Conservation (phyloP, 1,140 invertebrate genomes). For the Musca vetustissima region DNA sequence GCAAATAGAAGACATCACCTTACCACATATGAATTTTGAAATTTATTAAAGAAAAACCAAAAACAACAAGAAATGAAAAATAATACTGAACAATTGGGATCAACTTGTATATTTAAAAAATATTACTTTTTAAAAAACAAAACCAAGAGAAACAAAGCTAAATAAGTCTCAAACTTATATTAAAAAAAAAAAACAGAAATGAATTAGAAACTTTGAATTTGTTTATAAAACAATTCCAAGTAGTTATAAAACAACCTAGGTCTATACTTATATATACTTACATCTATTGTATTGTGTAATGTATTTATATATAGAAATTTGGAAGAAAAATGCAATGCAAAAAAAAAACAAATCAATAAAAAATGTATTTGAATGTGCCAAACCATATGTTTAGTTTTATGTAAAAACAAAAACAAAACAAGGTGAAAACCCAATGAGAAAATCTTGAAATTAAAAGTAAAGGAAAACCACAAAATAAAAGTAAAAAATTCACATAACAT, state of each 20-base stretch:
- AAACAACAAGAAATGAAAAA: slow-evolving; percentile 38
- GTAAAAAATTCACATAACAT: not conserved
- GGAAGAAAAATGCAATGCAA: not conserved
- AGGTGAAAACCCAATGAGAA: no score
- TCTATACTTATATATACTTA: no score
- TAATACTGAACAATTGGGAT: slow-evolving; percentile 57
- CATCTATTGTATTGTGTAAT: slow-evolving; percentile 15
- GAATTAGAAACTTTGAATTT: slow-evolving; percentile 11
- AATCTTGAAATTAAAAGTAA: no score
- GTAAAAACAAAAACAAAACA: no score
- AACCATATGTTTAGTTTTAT: not conserved
- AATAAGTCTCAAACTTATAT: slow-evolving; percentile 24
- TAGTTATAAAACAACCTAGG: not conserved
- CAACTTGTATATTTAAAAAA: slow-evolving; percentile 55
- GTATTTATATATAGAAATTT: slow-evolving; percentile 17
- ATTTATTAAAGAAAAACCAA: slow-evolving; percentile 12
- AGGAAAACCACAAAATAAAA: no score
- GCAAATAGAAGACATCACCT: slow-evolving; percentile 39
- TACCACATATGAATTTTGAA: slow-evolving; percentile 1
- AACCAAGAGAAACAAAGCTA: slow-evolving; percentile 30
- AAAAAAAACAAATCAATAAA: slow-evolving; percentile 12
- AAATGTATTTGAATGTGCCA: slow-evolving; percentile 18
- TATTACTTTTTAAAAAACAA: slow-evolving; percentile 44
- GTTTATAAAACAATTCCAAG: slow-evolving; percentile 20
- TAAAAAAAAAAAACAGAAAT: slow-evolving; percentile 5